These are phyloP conservation scores for Pantelozetes paolii DNA, from an alignment of 2,888 invertebrate genomes.

Conservation along the genomic window DNA sequence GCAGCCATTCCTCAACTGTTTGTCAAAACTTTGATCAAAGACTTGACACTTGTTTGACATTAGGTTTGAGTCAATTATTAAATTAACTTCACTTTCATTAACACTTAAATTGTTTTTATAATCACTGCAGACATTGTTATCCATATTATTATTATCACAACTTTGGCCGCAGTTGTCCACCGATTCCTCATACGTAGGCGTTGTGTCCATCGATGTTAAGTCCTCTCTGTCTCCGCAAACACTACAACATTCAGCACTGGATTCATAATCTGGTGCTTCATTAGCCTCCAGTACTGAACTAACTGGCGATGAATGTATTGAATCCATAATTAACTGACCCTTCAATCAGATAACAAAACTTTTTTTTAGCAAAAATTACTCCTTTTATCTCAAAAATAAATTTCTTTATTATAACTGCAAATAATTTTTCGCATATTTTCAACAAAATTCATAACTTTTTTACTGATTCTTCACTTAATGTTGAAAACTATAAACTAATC, in stretches of 20 bases:
- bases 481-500: too few species aligned
- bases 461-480: too few species aligned
- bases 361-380: too few species aligned
- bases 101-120: neutral
- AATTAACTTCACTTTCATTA: neutral
- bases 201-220: neutral
- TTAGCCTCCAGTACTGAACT: neutral
- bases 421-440: too few species aligned
- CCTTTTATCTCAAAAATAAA: too few species aligned
- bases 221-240: neutral
- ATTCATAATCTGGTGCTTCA: neutral
- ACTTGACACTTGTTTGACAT: neutral
- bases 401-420: too few species aligned
- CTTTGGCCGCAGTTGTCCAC: neutral
- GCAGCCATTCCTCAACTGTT: neutral
- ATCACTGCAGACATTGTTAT: neutral
- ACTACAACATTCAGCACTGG: neutral
- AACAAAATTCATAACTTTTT: too few species aligned
- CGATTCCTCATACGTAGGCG: neutral
- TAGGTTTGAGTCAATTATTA: neutral
- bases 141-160: neutral
- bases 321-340: constrained; percentile 27
- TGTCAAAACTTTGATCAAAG: neutral
- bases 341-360: constrained; percentile 18
- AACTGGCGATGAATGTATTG: constrained; percentile 11